phyloP scores from a whole-genome alignment of 2,888 invertebrate species.

The Eilema sororculum region DNA sequence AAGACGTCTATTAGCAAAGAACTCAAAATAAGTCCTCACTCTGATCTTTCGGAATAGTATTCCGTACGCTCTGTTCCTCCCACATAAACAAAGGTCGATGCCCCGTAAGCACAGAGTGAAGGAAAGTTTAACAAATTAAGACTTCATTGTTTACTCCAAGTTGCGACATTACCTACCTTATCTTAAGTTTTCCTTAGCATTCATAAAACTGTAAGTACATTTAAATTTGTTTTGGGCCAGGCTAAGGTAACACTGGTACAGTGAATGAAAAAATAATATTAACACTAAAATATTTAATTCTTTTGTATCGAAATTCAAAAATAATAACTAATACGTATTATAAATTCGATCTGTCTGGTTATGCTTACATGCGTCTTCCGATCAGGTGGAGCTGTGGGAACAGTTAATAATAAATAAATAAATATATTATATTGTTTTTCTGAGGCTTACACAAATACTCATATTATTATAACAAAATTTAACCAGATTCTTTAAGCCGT shows the following conservation, averaged over 20 bases:
- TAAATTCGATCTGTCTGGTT: too few relatives aligned
- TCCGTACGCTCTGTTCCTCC: conserved; percentile 58
- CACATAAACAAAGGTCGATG: conserved; percentile 68
- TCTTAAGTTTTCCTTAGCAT: conserved; percentile 58
- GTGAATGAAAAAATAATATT: background rate
- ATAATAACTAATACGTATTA: too few relatives aligned
- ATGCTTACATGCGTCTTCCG: too few relatives aligned
- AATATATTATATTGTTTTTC: too few relatives aligned
- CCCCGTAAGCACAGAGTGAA: conserved; percentile 63
- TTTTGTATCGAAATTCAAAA: too few relatives aligned
- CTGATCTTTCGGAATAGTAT: conserved; percentile 15
- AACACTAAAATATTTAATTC: background rate
- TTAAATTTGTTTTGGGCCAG: background rate
- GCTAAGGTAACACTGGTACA: background rate
- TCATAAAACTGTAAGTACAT: conserved; percentile 48
- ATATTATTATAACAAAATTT: background rate
- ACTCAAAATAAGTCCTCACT: background rate
- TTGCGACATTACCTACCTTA: conserved; percentile 75
- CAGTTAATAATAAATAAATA: too few relatives aligned
- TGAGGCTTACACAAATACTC: too few relatives aligned
- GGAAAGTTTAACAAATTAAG: conserved; percentile 78
- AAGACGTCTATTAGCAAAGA: background rate
- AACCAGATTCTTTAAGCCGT: background rate
- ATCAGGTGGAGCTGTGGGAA: too few relatives aligned
- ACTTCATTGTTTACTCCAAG: conserved; percentile 76